phyloP scores from a whole-genome alignment of 2,113 vertebrate species.

The Mesoclemmys tuberculata region DNA sequence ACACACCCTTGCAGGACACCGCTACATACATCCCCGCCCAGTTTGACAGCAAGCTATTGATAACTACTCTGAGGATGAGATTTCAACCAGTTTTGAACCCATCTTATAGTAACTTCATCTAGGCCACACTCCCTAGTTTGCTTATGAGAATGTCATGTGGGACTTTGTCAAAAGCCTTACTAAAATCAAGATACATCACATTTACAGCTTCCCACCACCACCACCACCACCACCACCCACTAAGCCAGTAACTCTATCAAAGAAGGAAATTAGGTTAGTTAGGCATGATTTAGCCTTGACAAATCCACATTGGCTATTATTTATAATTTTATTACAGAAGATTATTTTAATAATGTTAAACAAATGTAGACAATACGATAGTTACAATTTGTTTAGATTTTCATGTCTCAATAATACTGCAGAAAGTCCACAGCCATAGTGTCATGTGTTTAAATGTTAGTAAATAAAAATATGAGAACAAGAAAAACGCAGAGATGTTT shows the following conservation, averaged over 20 bases:
- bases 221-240: not conserved
- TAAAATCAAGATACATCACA: not conserved
- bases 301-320: not conserved
- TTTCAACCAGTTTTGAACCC: not conserved
- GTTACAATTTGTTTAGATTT: not conserved
- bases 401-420: not conserved
- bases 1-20: not conserved
- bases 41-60: not conserved
- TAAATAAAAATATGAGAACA: not conserved
- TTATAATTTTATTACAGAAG: not conserved
- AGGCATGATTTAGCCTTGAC: not conserved
- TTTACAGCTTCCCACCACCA: not conserved
- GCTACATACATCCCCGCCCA: not conserved
- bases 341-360: not conserved
- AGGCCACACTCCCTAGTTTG: not conserved
- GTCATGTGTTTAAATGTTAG: not conserved
- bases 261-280: not conserved
- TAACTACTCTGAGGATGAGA: not conserved
- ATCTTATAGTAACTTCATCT: not conserved
- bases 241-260: not conserved
- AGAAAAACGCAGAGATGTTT: not conserved
- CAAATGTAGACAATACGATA: not conserved
- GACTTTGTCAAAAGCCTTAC: not conserved
- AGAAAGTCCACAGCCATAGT: not conserved
- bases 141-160: not conserved